Base-by-base conservation (phyloP, 2,797 vertebrate genomes). In the Myotis vivesi region DNA sequence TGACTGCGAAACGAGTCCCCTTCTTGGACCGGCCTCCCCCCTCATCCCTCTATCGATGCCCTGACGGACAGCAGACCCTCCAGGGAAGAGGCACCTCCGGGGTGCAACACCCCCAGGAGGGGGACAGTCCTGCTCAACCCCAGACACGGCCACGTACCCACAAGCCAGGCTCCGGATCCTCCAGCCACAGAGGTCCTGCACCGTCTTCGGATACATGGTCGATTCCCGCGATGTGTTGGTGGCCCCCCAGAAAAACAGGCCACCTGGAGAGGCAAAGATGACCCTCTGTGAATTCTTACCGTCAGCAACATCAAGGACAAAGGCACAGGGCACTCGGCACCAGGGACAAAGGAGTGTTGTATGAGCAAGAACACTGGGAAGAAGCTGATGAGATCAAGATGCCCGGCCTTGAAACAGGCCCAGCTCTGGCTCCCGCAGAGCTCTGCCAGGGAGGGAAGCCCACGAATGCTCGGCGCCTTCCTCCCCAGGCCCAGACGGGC, bases 151-250 rank as follows among this genome's bases (percentile, higher is more conserved):
- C 59, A 98, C 99, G 98, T 96, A 99, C 99, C 99, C 99, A 53
- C 99, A 99, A 0, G 99, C 99, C 97, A 99, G 97, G 96, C 99
- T 99, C 87, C 99, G 99, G 96, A 99, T 98, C 95, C 99, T 99
- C 99, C 99, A 99, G 53, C 99, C 99, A 13, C 99, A 99, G 49
- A 99, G 98, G 79, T 99, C 99, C 98, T 99, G 99, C 95, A 99
- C 99, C 1, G 99, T 96, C 97, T 99, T 99, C 68, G 99, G 99
- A 88, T 99, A 99, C 99, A 99, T 99, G 71, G 99, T 99, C 0
- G 99, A 99, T 71, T 99, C 99, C n/a, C 99, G 99, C 36, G 99
- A 99, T 0, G 99, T 99, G 97, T 99, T 99, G 41, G 99, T 99
- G 36, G 99, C 99, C 0, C 99, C 99, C 99, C 99, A 99, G 98